A percentile compares a stretch with the other conserved stretches of the same genome.
phyloP scores from a whole-genome alignment of 1,140 invertebrate genomes.

The Bursaphelenchus mucronatus region DNA sequence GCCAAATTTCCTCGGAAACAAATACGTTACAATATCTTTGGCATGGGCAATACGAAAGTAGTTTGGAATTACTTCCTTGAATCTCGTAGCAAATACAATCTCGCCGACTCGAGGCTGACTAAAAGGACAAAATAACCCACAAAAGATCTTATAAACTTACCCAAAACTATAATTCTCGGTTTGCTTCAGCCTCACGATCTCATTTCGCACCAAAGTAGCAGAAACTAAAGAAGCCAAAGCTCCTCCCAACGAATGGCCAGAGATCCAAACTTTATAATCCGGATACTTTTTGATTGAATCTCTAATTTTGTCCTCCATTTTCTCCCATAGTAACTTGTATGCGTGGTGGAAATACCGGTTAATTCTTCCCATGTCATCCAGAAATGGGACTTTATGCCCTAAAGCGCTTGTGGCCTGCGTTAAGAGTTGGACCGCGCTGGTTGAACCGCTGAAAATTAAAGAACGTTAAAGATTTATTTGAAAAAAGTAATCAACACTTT shows the following conservation, averaged over 20 bases:
- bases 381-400: too few relatives aligned
- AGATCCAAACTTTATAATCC: conserved; percentile 27
- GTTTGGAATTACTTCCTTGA: background rate
- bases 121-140: background rate
- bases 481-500: too few relatives aligned
- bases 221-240: conserved; percentile 17
- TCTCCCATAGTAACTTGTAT: too few relatives aligned
- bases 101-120: background rate
- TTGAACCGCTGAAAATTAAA: too few relatives aligned
- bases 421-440: too few relatives aligned
- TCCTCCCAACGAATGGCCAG: conserved; percentile 34
- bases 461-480: too few relatives aligned
- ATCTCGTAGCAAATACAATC: background rate
- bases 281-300: conserved; percentile 4
- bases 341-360: too few relatives aligned
- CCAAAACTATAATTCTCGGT: conserved; percentile 6
- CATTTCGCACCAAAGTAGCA: conserved; percentile 1
- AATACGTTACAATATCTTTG: conserved; percentile 13
- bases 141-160: background rate
- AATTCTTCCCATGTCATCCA: too few relatives aligned
- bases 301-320: background rate
- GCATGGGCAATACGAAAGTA: conserved; percentile 11
- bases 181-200: conserved; percentile 3
- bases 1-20: background rate
- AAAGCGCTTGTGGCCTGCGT: too few relatives aligned